Base-by-base conservation (phyloP, 64 coral and sea anemone genomes). In the Dendronephthya gigantea region DNA sequence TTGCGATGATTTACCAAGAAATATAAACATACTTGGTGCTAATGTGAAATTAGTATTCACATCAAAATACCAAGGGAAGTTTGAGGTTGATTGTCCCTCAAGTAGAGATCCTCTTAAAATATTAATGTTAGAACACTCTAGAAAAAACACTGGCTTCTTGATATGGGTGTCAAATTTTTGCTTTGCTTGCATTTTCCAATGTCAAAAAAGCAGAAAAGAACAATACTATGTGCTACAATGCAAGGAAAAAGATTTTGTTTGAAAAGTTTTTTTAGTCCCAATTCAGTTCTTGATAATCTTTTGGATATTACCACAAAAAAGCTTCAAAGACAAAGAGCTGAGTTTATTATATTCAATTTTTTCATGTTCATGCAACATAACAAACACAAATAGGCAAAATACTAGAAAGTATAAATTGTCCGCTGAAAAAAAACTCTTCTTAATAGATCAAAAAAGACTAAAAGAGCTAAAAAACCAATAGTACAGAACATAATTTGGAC, bases 111-210 rank as follows among this genome's bases (percentile, higher is more conserved):
- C 39, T 19, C 79, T 82, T 82, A 29, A 82, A 39, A 38, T 35
- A 19, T 35, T 82, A 29, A 82, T 82, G 22, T 29, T 38, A 35
- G 36, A 82, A 35, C 31, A 82, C 39, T 35, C 28, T 35, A 39
- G 38, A 37, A 82, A 82, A 35, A 82, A 39, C 39, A 82, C 79
- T 35, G 79, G 79, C 22, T 82, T 82, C 19, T 82, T 82, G 38
- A 82, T 82, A 37, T 82, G 79, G 79, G 39, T 82, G 31, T 82
- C 79, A 82, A 82, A 82, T 34, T 82, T 29, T 39, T 38, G 79
- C 36, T 35, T 82, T 38, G 22, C n/a, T 34, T 82, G 79, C 36
- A 82, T 82, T 82, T 82, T 82, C 38, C 29, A 82, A 38, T 1
- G 39, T 38, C 29, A 82, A 19, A 6, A 22, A 35, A 82, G 13